Percentiles rank a stretch among this genome's conserved stretches.
Evolutionary conservation across 2,888 invertebrate species (phyloP).

Genomic region (Scaptomyza cyrtandrae): DNA sequence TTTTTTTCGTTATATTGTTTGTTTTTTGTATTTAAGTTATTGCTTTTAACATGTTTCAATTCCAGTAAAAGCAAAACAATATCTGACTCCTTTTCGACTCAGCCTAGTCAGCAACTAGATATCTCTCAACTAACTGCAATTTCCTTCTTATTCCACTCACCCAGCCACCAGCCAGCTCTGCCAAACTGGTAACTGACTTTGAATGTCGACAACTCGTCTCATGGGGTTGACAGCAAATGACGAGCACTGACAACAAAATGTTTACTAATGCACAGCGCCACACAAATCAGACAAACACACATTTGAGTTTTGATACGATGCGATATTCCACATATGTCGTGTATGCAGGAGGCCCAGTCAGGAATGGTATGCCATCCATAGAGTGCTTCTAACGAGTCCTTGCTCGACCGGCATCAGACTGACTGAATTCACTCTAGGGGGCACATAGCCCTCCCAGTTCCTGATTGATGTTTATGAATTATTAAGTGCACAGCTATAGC

Average conservation of each 20-base stretch:
- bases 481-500: constrained; percentile 51
- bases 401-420: constrained; percentile 12
- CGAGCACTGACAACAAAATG: constrained; percentile 77
- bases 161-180: neutral
- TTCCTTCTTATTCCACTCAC: too few species aligned
- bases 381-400: constrained; percentile 43
- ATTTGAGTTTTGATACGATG: constrained; percentile 31
- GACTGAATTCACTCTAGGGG: constrained; percentile 51
- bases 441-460: constrained; percentile 2
- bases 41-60: constrained; percentile 50
- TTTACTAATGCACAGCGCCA: constrained; percentile 69
- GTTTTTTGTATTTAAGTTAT: constrained; percentile 7
- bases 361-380: constrained; percentile 13
- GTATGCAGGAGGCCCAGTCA: constrained; percentile 27
- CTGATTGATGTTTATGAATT: constrained; percentile 80
- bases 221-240: constrained; percentile 66
- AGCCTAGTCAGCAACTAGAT: neutral
- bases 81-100: constrained; percentile 17
- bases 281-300: constrained; percentile 30
- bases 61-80: constrained; percentile 67
- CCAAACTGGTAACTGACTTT: neutral
- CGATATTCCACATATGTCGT: neutral
- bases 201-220: constrained; percentile 25
- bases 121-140: neutral
- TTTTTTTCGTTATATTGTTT: constrained; percentile 11